A percentile compares a stretch with the other conserved stretches of the same genome.
Conservation (phyloP, 2,113 vertebrate genomes). For the Hiodon alosoides region DNA sequence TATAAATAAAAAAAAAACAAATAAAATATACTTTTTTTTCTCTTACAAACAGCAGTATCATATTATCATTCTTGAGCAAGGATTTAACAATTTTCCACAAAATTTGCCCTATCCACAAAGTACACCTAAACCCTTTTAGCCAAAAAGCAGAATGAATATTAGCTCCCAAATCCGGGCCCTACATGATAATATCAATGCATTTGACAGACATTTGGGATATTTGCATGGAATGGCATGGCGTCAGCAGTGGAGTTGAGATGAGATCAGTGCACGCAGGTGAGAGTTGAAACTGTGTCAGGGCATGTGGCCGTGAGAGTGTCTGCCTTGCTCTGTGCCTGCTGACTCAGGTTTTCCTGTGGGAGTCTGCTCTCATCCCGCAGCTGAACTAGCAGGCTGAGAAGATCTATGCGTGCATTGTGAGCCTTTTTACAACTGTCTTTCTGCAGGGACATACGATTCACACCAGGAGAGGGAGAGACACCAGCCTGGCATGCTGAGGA, state of each 20-base stretch:
- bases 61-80: not conserved
- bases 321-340: conserved; percentile 37
- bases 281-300: conserved; percentile 44
- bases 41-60: not conserved
- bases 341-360: conserved; percentile 66
- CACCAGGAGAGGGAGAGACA: not conserved
- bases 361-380: conserved; percentile 53
- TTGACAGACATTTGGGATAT: conserved; percentile 33
- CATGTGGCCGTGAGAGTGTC: conserved; percentile 44
- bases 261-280: conserved; percentile 52
- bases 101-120: not conserved
- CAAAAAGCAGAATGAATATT: conserved; percentile 1
- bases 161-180: not conserved
- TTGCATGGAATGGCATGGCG: conserved; percentile 46
- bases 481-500: not conserved
- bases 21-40: conserved; percentile 1
- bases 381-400: conserved; percentile 38
- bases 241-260: conserved; percentile 55
- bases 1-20: conserved; percentile 11
- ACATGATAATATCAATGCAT: conserved; percentile 48
- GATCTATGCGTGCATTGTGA: not conserved
- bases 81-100: not conserved
- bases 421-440: not conserved
- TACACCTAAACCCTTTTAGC: not conserved
- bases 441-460: conserved; percentile 22